phyloP scores from a whole-genome alignment of 2,113 vertebrate genomes.

The Oryzias javanicus region DNA sequence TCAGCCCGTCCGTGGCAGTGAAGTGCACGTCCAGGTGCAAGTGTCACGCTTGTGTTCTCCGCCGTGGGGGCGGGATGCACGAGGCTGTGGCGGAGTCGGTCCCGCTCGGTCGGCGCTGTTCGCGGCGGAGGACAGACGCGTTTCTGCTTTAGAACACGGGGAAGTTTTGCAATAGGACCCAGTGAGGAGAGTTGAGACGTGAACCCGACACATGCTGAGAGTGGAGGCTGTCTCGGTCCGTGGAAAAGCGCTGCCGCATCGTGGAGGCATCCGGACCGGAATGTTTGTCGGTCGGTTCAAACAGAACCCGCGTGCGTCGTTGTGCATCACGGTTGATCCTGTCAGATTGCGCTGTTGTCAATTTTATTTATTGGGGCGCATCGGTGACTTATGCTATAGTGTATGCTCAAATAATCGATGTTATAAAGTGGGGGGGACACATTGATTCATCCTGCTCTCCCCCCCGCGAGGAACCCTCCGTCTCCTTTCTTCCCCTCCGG shows the following conservation, averaged over 20 bases:
- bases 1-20: background rate
- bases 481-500: conserved; percentile 32
- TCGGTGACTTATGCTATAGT: background rate
- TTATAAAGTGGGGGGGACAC: conserved; percentile 1
- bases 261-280: conserved; percentile 24
- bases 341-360: background rate
- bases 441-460: conserved; percentile 1
- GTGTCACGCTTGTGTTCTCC: conserved; percentile 5
- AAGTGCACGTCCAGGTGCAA: background rate
- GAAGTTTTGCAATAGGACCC: conserved; percentile 44
- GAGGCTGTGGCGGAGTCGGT: no score
- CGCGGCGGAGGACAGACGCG: conserved; percentile 28
- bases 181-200: background rate
- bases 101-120: no score
- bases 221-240: background rate
- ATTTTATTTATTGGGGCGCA: no score
- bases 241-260: conserved; percentile 38
- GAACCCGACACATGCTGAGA: background rate
- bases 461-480: conserved; percentile 7
- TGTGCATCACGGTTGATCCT: background rate
- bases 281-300: conserved; percentile 20
- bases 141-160: conserved; percentile 16
- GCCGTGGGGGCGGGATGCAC: no score
- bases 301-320: background rate
- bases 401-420: background rate